Evolutionary conservation across 2,797 vertebrate species (phyloP), one percentile per base, ranked within the genome.

Genomic region (Oreortyx pictus): DNA sequence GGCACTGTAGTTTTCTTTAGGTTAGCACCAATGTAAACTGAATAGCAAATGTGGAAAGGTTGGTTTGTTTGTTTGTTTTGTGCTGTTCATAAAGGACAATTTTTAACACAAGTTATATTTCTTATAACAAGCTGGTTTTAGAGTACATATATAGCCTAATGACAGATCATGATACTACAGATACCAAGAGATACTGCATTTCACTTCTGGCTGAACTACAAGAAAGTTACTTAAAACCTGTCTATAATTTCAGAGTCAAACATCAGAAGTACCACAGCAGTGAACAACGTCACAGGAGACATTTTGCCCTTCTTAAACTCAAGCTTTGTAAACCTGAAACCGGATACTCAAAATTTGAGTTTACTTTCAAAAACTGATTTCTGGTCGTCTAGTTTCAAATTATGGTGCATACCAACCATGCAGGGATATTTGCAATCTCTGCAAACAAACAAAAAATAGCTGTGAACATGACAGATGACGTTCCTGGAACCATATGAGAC

Each of bases 381-480:
- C 22, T 93, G 60, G 41, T 39, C n/a, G 43, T 57, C 7, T 88
- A 31, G 70, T 88, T 41, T 52, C 67, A 77, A 86, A 77, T 54
- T 35, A 59, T 47, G 17, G 41, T 88, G 39, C 67, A 86, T 57
- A 66, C 79, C 74, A 57, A 13, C 31, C 14, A 27, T 47, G 59
- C 24, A 78, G 75, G 59, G 57, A 93, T 79, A 76, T 66, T 50
- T 83, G 52, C 4, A 14, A 31, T 81, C 77, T 87, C 76, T 61
- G 65, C 72, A 85, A 72, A 22, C 11, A 15, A 56, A 85, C 41
- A 50, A 75, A 87, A 61, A 33, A 15, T 9, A 64, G 24, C 62
- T 89, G 15, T 86, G 52, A 88, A 92, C 27, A 17, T 74, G 91
- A 94, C 82, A 89, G 82, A 85, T 88, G 74, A 91, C 86, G 60